Base-by-base conservation (phyloP, 2,113 vertebrate genomes). In the Megaceryle maxima region DNA sequence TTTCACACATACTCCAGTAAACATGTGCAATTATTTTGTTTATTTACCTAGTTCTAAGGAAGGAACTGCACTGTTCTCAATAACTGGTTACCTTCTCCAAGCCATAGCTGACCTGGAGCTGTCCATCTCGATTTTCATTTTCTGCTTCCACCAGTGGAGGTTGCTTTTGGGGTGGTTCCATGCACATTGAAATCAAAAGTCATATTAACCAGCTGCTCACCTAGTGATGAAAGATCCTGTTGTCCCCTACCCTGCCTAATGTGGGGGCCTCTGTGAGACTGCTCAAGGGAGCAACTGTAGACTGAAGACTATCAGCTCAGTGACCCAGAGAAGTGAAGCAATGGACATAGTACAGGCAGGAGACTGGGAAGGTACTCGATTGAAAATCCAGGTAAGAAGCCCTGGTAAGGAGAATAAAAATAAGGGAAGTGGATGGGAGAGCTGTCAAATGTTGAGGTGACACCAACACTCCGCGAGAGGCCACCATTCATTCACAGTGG, bases 31-130 rank as follows among this genome's bases (percentile, higher is more conserved):
- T 95, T 93, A 95, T 90, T 95, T 85, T 94, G 90, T 94, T 97
- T 97, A 96, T 97, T 96, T 96, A 93, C 75, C 63, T 80, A 73
- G 91, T 93, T 93, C 83, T 94, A 68, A 88, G 86, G 86, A 86
- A 94, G 88, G 95, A 96, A 81, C 46, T 90, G 53, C 85, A 82
- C 78, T 3, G 7, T 64, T 64, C 21, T 57, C 88, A 95, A 46
- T 55, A 87, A 68, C 70, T 87, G n/a, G 55, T 77, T 94, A 82
- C 73, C 41, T 84, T 72, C 91, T 82, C 17, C 70, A 62, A 83
- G 62, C 57, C 62, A 60, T 16, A 73, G 84, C n/a, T 87, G 75
- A 77, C 88, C 94, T 85, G 41, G 56, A 93, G 67, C 70, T 83
- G 78, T 55, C 59, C 43, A 53, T 59, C 78, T 76, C 46, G 53